Evolutionary conservation across 1,140 invertebrate species (phyloP).

Genomic region (Nymphalis io): DNA sequence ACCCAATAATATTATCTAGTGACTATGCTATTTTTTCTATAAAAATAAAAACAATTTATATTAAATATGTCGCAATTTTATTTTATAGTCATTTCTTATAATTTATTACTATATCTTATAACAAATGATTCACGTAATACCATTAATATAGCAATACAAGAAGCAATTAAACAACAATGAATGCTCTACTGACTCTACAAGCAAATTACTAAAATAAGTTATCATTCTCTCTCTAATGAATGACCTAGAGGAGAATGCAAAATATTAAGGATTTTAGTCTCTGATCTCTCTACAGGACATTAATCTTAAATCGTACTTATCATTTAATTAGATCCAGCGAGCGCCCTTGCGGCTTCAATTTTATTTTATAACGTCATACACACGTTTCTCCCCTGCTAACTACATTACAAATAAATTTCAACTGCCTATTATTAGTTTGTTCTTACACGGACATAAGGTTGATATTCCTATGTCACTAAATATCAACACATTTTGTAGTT

Average conservation of each 20-base stretch:
- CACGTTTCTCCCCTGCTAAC: constrained; percentile 70
- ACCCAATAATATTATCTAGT: too few relatives aligned
- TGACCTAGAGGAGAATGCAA: constrained; percentile 45
- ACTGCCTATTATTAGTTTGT: constrained; percentile 34
- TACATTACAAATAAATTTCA: constrained; percentile 51
- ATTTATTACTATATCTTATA: not conserved
- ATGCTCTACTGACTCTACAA: constrained; percentile 21
- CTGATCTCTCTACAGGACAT: constrained; percentile 67
- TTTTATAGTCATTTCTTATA: not conserved
- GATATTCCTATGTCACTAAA: constrained; percentile 39
- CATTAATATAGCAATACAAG: too few relatives aligned
- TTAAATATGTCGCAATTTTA: too few relatives aligned
- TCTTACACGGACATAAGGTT: constrained; percentile 43
- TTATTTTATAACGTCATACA: constrained; percentile 80
- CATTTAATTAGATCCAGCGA: constrained; percentile 79
- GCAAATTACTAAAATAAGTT: constrained; percentile 24
- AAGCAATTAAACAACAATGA: constrained; percentile 20
- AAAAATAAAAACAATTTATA: not conserved
- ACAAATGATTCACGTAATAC: too few relatives aligned
- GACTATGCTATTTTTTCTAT: too few relatives aligned
- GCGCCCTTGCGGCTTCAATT: constrained; percentile 78
- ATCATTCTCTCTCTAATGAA: constrained; percentile 28
- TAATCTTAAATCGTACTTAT: constrained; percentile 78
- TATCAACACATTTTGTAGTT: constrained; percentile 46
- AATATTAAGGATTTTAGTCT: constrained; percentile 62